Evolutionary conservation across 2,797 vertebrate genomes (phyloP).

Genomic region (Smutsia temminckii): DNA sequence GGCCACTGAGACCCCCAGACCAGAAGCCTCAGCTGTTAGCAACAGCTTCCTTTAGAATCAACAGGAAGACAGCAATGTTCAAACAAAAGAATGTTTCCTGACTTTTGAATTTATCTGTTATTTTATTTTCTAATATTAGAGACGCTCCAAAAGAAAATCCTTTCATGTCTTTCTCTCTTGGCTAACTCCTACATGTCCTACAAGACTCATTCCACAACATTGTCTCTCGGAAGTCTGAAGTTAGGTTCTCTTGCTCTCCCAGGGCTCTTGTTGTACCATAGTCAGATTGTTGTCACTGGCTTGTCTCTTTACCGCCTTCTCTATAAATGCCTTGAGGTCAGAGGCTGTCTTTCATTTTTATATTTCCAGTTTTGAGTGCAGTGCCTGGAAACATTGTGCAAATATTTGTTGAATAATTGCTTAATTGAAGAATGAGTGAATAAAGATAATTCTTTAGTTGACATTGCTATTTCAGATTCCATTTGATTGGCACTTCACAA

Average conservation of each 20-base stretch:
- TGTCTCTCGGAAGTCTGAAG: not conserved
- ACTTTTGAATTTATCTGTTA: not conserved
- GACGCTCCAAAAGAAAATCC: not conserved
- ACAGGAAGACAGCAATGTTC: not conserved
- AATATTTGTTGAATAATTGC: not conserved
- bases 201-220: not conserved
- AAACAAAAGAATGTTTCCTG: not conserved
- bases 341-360: not conserved
- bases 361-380: not conserved
- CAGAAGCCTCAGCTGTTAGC: not conserved
- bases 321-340: not conserved
- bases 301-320: not conserved
- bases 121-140: conserved; percentile 5
- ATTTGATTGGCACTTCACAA: not conserved
- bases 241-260: not conserved
- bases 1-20: not conserved
- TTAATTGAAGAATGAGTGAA: not conserved
- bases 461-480: not conserved
- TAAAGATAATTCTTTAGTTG: conserved; percentile 38
- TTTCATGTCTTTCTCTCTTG: not conserved
- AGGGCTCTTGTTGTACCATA: fast-evolving
- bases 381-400: not conserved
- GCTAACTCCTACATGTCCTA: not conserved
- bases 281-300: not conserved
- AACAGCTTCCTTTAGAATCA: conserved; percentile 22